Base-by-base conservation (phyloP, 1,140 invertebrate genomes). In the Pentalonia nigronervosa region DNA sequence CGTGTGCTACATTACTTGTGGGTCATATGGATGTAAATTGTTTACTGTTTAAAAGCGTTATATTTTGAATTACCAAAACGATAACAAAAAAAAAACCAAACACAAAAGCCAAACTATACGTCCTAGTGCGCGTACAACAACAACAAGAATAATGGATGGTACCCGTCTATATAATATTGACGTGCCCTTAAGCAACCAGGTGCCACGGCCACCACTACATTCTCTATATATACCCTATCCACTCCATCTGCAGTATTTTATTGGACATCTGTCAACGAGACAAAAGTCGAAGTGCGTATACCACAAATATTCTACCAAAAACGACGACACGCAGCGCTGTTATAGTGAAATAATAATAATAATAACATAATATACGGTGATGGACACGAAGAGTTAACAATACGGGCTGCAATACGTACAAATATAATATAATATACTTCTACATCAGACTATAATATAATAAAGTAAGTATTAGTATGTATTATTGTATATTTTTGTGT, bases 221-320 rank as follows among this genome's bases (percentile, higher is more conserved):
- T 20, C 20, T 23, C 21, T 21, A 53, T 20, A 3, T 14, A 11
- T 48, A 14, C 14, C 2, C 76, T 21, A 45, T 84, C 41, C 84
- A 86, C 41, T 86, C 25, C 36, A 41, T 86, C 84, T 88, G 45
- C 36, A n/a, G 25, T 88, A 50, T 88, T 88, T 88, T 88, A 88
- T 88, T 50, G 47, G 47, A 88, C 86, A 88, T 88, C 86, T 88
- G 86, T 88, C 86, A 88, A 88, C 86, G 47, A 30, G 86, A 50
- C 48, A 86, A 86, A 86, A 86, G 47, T 88, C 47, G 45, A 88
- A 9, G 7, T 17, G 14, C 1, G 47, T 88, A 50, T n/a, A 50
- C 14, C n/a, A 86, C 14, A 11, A 47, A 30, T 86, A 86, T 47
- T 86, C 34, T 84, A 21, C 34, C 21, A 36, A 84, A n/a, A 36